Evolutionary conservation across 2,113 vertebrate genomes (phyloP).

Genomic region (Chloebia gouldiae): DNA sequence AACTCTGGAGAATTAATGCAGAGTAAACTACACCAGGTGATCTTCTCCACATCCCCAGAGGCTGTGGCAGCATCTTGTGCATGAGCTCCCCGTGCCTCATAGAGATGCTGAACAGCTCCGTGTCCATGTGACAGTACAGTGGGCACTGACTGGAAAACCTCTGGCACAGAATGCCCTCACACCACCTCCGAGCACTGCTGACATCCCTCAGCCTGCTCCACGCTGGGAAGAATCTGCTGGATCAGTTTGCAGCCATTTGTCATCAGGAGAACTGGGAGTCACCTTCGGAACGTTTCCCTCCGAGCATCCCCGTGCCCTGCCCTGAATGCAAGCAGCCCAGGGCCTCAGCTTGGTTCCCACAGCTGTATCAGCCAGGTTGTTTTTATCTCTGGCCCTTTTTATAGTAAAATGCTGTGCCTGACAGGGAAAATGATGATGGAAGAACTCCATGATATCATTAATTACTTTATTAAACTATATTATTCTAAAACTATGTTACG

Average conservation of each 20-base stretch:
- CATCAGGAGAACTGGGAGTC: slow-evolving; percentile 6
- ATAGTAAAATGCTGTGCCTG: too few species aligned
- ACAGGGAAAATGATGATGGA: too few species aligned
- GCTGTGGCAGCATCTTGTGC: background rate
- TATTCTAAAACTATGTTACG: too few species aligned
- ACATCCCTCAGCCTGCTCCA: background rate
- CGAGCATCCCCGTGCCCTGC: background rate
- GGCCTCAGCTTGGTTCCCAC: background rate
- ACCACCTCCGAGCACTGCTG: background rate
- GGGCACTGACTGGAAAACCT: background rate
- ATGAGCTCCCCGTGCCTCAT: background rate
- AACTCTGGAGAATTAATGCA: background rate
- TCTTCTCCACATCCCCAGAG: background rate
- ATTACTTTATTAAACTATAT: too few species aligned
- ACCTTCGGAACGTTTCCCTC: background rate
- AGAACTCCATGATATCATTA: too few species aligned
- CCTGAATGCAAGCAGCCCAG: background rate
- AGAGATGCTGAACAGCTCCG: background rate
- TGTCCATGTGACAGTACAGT: background rate
- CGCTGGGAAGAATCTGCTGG: slow-evolving; percentile 1
- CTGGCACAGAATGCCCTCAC: background rate
- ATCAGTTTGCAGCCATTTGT: slow-evolving; percentile 49
- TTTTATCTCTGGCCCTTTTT: background rate
- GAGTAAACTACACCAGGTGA: background rate
- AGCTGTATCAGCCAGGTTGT: background rate